Evolutionary conservation across 2,113 vertebrate species (phyloP).

Genomic region (Orthochromis malagaraziensis): DNA sequence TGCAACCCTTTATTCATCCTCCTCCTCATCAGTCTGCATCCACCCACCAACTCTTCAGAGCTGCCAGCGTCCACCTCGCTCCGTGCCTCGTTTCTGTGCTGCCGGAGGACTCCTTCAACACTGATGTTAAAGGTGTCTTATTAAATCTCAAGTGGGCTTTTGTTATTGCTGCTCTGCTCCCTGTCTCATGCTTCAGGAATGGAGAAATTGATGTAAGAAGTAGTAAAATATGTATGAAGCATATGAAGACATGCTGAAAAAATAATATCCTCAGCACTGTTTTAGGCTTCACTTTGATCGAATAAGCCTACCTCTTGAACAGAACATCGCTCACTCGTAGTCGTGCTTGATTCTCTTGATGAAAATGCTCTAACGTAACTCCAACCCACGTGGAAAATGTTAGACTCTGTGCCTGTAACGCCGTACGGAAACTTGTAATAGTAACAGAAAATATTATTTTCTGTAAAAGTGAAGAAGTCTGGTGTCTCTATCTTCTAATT

Average conservation of each 20-base stretch:
- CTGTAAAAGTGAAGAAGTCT: accelerated
- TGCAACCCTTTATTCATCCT: not conserved
- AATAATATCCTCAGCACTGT: not conserved
- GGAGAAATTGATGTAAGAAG: not conserved
- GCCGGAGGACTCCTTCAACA: not conserved
- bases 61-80: not conserved
- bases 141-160: conserved; percentile 2
- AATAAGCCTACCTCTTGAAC: not conserved
- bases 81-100: not conserved
- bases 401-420: not conserved
- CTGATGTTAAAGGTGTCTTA: conserved; percentile 16
- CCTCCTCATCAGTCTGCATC: conserved; percentile 3
- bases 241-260: not conserved
- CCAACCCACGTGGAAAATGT: not conserved
- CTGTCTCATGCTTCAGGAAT: not conserved
- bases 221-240: not conserved
- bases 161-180: not conserved
- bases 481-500: not conserved
- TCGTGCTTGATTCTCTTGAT: not conserved
- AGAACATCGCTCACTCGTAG: not conserved
- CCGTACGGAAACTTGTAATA: not conserved
- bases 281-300: not conserved
- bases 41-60: conserved; percentile 14
- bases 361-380: accelerated
- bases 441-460: not conserved